These are phyloP conservation scores for Muricea muricata DNA, from an alignment of 92 coral and sea anemone species.

Conservation along the genomic window DNA sequence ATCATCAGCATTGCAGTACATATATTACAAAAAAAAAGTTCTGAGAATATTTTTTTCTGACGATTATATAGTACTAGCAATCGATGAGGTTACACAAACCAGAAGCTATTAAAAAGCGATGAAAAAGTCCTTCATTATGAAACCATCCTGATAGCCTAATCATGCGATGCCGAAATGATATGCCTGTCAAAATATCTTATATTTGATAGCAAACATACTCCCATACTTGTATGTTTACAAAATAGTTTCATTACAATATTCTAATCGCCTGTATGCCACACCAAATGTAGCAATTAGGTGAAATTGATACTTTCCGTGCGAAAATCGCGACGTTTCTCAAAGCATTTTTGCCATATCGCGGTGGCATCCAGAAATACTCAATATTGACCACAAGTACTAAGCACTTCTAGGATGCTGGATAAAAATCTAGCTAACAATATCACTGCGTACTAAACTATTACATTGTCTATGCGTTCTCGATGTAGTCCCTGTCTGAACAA, in stretches of 20 bases:
- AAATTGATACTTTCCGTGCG: neutral
- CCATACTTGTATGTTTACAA: constrained; percentile 1
- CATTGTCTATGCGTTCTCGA: too few species aligned
- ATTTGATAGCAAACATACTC: neutral
- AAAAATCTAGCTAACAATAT: too few species aligned
- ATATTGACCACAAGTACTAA: neutral
- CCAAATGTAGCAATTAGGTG: neutral
- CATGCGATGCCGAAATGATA: neutral
- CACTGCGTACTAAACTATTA: too few species aligned
- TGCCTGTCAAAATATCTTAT: neutral
- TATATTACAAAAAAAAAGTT: too few species aligned
- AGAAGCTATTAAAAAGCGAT: constrained; percentile 3
- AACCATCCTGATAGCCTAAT: neutral
- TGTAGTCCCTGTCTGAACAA: too few species aligned
- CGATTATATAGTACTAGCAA: neutral
- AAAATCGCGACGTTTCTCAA: neutral
- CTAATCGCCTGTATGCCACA: neutral
- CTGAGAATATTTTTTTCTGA: too few species aligned
- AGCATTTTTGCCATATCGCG: neutral
- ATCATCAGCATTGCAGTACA: neutral
- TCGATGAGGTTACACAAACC: neutral
- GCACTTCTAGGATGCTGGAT: neutral
- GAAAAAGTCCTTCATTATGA: neutral
- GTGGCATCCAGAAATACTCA: neutral
- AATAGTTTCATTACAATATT: neutral